Evolutionary conservation across 2,888 invertebrate genomes (phyloP), one percentile per base, ranked within the genome.

Genomic region (Euplagia quadripunctaria): DNA sequence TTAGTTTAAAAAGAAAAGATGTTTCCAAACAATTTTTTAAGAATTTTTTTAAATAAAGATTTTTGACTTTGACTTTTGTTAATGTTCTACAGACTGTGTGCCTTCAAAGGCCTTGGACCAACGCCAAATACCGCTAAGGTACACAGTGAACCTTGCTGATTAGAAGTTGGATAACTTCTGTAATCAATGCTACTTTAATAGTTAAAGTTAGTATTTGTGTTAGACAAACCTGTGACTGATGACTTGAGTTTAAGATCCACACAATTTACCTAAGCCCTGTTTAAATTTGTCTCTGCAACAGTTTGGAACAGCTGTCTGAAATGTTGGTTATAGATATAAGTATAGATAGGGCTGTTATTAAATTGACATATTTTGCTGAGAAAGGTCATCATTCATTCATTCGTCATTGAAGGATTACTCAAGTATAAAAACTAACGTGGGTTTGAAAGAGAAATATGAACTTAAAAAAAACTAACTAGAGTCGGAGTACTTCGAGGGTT

Each of bases 141-240:
- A 67, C 49, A 71, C 49, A 68, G 12, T 41, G 2, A 70, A 64
- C 31, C 70, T 51, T 20, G 43, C 49, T 79, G 68, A 83, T 85
- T 68, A 78, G 74, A 72, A 55, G 58, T 66, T 65, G 61, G 68
- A 20, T 75, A 82, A 85, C 74, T 83, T 78, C 66, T 71, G 76
- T 76, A 79, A 83, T 85, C 78, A 83, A 80, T 73, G 41, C 63
- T 81, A 67, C 72, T 85, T 77, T 74, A 68, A 77, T 81, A 73
- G 75, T 68, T 77, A 68, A 85, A 83, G 61, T 83, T 82, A 2
- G 70, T 74, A 76, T 80, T 84, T 78, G 75, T 75, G 73, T 75
- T 75, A 76, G 70, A 70, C 65, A 70, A 72, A 66, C 65, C 65
- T 41, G 70, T 85, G 64, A 61, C 52, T 76, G 65, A 75, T 77